Evolutionary conservation across 2,797 vertebrate genomes (phyloP), one percentile per base, ranked within the genome.

Genomic region (Tauraco hartlaubi): DNA sequence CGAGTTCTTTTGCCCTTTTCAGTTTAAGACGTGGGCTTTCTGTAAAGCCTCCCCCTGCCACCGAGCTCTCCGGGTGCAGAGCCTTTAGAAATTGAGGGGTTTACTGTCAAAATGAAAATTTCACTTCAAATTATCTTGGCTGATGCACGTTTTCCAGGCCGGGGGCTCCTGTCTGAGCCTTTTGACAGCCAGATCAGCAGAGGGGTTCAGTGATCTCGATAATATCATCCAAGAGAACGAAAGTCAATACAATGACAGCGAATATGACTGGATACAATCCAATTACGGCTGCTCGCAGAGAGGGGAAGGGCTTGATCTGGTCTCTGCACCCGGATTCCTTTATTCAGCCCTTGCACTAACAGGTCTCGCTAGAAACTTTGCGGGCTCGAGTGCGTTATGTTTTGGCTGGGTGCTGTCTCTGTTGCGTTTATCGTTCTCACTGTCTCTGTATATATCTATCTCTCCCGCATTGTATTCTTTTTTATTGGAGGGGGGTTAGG

Each of bases 1-100:
- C 99, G 97, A 98, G 99, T 99, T 99, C 99, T 99, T 99, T 99
- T 99, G 99, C 99, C 99, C 99, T 99, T 99, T 99, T 99, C 99
- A 99, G 99, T 99, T 98, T 98, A 98, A 99, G 98, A 99, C 98
- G 98, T 98, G 99, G 99, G 98, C 98, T 99, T 97, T 98, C 97
- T 96, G 98, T 97, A 98, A 99, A 99, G 98, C 98, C 98, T 98
- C 97, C 97, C 96, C 97, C 98, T 97, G 96, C 94, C 95, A 96
- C 96, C 88, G 95, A 97, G 98, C 98, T 98, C 98, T 98, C 95
- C 96, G 98, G 98, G 97, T 97, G 97, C 97, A 96, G 96, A 97
- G 98, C 97, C 98, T 98, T 98, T 98, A 96, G 98, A 99, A 99
- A 99, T 98, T 98, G 99, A 99, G 98, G 99, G 98, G 98, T 99